Evolutionary conservation across 2,797 vertebrate species (phyloP), one percentile per base, ranked within the genome.

Genomic region (Sphenopsis melanotis): DNA sequence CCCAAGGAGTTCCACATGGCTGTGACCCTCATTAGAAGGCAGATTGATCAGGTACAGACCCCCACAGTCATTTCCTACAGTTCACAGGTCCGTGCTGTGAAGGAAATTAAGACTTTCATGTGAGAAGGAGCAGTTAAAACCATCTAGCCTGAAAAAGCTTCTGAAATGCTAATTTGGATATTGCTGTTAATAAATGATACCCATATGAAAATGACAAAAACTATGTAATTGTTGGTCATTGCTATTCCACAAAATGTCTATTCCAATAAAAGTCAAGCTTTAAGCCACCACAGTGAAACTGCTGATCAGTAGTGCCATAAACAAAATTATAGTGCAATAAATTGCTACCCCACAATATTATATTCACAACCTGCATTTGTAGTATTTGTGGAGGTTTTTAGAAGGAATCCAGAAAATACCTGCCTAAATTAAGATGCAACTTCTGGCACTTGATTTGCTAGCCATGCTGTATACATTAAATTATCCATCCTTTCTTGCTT

Each of bases 141-240:
- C 64, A 78, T n/a, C 59, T 24, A 79, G 77, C 70, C 55, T 60
- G 63, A 82, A 79, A 93, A 93, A 82, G 63, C 18, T 77, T 89
- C 77, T 88, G 88, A 88, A 95, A 94, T 87, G 83, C 72, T 94
- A 86, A 89, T 93, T 93, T 81, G 70, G 77, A 79, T 81, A 89
- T 23, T 69, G 74, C 63, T 84, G 66, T 22, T 89, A 52, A 84
- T 57, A 93, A 93, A 94, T 53, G 74, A 83, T 36, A 91, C n/a
- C 55, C 60, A 29, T n/a, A 82, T 4, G 50, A 81, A 88, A 91
- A 81, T 1, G 19, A 78, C 41, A 93, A 93, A 81, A 91, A 19
- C 63, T 29, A 23, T 19, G 63, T 49, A 70, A 89, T 83, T 84
- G 64, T 24, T 91, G 84, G 83, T 64, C 61, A 41, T 10, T 78